Percentiles rank a stretch among this genome's conserved stretches.
These are phyloP conservation scores for Nesospiza acunhae DNA, from an alignment of 2,113 vertebrate genomes.

Conservation along the genomic window DNA sequence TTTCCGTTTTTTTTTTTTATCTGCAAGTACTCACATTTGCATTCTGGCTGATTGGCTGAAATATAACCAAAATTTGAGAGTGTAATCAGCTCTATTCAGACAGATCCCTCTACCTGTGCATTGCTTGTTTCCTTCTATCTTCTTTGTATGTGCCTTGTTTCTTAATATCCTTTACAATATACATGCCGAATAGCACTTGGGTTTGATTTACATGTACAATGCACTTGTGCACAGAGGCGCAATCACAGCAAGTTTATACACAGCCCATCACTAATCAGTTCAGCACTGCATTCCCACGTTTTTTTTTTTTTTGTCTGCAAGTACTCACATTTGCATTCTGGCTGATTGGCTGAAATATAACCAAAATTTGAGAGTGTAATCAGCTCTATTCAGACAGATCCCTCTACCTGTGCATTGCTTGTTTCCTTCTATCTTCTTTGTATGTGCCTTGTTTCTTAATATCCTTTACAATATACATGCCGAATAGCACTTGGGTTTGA, in stretches of 20 bases:
- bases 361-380: neutral
- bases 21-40: neutral
- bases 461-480: neutral
- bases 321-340: neutral
- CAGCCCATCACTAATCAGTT: constrained; percentile 50
- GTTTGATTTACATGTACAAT: constrained; percentile 37
- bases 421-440: neutral
- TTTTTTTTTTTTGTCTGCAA: no score
- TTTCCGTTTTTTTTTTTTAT: neutral
- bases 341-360: neutral
- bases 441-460: constrained; percentile 28
- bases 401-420: neutral
- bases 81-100: constrained; percentile 3
- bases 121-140: neutral
- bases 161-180: neutral
- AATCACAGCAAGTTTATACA: constrained; percentile 58
- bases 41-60: neutral
- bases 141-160: constrained; percentile 35
- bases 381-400: neutral
- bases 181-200: neutral
- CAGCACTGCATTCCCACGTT: neutral
- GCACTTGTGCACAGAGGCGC: constrained; percentile 23
- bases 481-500: neutral
- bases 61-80: neutral
- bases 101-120: neutral